Conservation (phyloP, 2,888 invertebrate genomes). For the Portevinia maculata region DNA sequence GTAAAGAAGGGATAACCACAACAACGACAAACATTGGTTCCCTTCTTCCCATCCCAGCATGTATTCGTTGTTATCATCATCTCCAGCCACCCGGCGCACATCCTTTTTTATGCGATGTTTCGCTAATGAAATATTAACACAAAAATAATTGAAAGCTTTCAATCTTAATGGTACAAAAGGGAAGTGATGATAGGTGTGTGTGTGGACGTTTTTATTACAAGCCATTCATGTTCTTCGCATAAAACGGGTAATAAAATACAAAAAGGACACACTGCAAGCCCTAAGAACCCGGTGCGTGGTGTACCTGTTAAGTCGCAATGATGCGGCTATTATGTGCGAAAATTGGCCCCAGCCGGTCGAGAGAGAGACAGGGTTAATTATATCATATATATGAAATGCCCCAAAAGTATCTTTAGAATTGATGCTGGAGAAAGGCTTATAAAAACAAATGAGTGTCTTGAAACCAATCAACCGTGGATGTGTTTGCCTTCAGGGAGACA, state of each 20-base stretch:
- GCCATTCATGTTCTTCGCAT: constrained; percentile 62
- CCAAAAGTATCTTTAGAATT: constrained; percentile 31
- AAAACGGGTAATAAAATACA: constrained; percentile 67
- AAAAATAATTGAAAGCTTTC: constrained; percentile 81
- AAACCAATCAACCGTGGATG: constrained; percentile 50
- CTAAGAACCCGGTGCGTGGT: constrained; percentile 29
- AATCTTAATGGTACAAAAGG: constrained; percentile 66
- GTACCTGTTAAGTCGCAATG: constrained; percentile 58
- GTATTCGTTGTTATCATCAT: not conserved
- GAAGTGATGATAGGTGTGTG: constrained; percentile 7
- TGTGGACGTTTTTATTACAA: constrained; percentile 44
- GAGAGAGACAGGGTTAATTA: constrained; percentile 50
- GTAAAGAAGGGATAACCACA: constrained; percentile 39
- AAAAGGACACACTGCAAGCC: constrained; percentile 53
- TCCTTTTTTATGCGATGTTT: constrained; percentile 75
- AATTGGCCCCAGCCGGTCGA: constrained; percentile 62
- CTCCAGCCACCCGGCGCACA: constrained; percentile 1
- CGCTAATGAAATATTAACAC: constrained; percentile 81
- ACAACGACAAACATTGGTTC: constrained; percentile 57
- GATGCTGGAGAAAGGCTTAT: constrained; percentile 21
- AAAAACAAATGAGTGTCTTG: constrained; percentile 59
- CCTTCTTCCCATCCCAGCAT: constrained; percentile 1
- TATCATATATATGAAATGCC: constrained; percentile 2
- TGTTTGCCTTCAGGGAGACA: constrained; percentile 36
- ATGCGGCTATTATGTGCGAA: constrained; percentile 57